Evolutionary conservation across 2,888 invertebrate species (phyloP).

Genomic region (Masnerella sp.): DNA sequence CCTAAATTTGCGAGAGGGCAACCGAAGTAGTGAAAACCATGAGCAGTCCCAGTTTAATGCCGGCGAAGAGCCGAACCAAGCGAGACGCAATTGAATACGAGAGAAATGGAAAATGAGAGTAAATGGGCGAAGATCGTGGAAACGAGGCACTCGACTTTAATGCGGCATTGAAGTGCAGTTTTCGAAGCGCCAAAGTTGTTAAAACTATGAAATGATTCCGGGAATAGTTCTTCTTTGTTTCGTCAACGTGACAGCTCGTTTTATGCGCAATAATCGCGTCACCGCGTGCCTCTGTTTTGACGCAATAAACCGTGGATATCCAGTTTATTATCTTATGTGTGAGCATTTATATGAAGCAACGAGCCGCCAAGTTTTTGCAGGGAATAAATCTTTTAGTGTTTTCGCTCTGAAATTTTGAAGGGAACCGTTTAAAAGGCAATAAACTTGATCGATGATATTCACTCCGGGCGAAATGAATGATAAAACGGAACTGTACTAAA

Average conservation of each 20-base stretch:
- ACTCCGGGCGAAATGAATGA: too few relatives aligned
- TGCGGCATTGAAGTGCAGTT: constrained; percentile 66
- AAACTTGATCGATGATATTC: too few relatives aligned
- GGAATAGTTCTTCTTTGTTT: constrained; percentile 67
- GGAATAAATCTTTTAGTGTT: neutral
- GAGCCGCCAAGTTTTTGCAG: neutral
- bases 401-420: neutral
- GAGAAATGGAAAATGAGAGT: constrained; percentile 44
- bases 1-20: constrained; percentile 26
- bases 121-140: constrained; percentile 55
- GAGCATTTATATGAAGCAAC: constrained; percentile 11
- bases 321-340: constrained; percentile 36
- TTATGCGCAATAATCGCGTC: constrained; percentile 48
- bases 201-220: constrained; percentile 65
- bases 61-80: constrained; percentile 15
- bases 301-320: constrained; percentile 48
- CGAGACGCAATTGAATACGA: constrained; percentile 44
- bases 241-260: constrained; percentile 57
- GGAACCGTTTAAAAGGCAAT: too few relatives aligned
- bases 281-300: constrained; percentile 26
- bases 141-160: constrained; percentile 62
- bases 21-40: constrained; percentile 33
- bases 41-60: constrained; percentile 30
- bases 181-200: constrained; percentile 64
- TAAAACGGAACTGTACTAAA: too few relatives aligned